phyloP scores from a whole-genome alignment of 2,888 invertebrate species.

The Drosophila robusta region DNA sequence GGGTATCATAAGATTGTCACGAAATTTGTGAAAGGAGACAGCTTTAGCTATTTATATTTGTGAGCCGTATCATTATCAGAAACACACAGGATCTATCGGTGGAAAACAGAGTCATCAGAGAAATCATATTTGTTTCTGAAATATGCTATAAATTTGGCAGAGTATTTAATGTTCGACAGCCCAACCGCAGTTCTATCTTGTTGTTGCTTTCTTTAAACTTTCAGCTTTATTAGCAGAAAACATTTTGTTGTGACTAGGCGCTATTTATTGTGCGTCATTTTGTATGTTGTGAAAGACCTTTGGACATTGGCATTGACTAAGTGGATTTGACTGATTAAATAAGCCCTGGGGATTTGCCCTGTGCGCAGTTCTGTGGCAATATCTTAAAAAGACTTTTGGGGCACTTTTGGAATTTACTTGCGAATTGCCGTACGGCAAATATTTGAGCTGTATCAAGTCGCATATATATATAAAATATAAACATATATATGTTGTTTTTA shows the following conservation, averaged over 20 bases:
- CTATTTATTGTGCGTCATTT: constrained; percentile 55
- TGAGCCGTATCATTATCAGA: too few species aligned
- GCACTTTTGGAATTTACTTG: not conserved
- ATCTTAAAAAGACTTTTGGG: not conserved
- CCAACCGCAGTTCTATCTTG: not conserved
- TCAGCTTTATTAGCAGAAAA: constrained; percentile 27
- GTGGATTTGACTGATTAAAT: constrained; percentile 36
- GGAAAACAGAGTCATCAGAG: too few species aligned
- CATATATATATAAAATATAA: constrained; percentile 1
- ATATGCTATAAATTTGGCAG: too few species aligned
- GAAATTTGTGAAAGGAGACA: not conserved
- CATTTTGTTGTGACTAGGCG: constrained; percentile 23
- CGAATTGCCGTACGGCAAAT: constrained; percentile 24
- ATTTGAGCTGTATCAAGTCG: constrained; percentile 32
- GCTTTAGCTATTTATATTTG: too few species aligned
- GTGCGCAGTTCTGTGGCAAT: constrained; percentile 12
- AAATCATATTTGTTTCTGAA: too few species aligned
- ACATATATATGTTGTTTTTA: constrained; percentile 24
- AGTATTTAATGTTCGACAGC: not conserved
- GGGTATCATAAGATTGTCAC: not conserved
- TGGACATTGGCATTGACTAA: constrained; percentile 35
- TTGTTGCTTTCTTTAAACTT: constrained; percentile 13
- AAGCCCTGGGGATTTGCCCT: constrained; percentile 2
- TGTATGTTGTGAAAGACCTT: constrained; percentile 32
- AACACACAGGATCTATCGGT: too few species aligned